Conservation (phyloP, 2,888 invertebrate genomes). For the Hirtodrosophila trivittata region DNA sequence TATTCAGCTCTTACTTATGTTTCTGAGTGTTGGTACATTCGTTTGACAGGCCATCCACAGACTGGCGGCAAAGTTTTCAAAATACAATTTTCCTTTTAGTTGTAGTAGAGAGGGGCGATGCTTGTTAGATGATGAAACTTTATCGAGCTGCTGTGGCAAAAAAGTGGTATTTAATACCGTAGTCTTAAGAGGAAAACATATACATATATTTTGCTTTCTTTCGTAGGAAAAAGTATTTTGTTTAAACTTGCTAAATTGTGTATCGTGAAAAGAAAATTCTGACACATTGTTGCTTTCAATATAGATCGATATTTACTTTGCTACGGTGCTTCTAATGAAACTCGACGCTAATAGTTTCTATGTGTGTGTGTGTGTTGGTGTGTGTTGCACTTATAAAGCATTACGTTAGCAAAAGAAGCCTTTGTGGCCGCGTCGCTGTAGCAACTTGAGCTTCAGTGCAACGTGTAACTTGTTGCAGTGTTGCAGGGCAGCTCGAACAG, state of each 20-base stretch:
- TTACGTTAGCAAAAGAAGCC: constrained; percentile 17
- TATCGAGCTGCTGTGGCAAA: not conserved
- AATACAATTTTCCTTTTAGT: constrained; percentile 21
- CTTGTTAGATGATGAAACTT: constrained; percentile 1
- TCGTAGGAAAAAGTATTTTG: constrained; percentile 4
- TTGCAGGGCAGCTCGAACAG: no score
- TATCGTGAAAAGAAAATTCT: not conserved
- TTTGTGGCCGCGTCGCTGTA: not conserved
- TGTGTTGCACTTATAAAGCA: constrained; percentile 12
- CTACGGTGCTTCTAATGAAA: constrained; percentile 8
- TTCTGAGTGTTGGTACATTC: not conserved
- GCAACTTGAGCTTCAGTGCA: constrained; percentile 13
- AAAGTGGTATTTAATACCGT: not conserved
- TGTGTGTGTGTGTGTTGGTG: no score
- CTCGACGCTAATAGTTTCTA: constrained; percentile 20
- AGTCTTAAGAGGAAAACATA: constrained; percentile 7
- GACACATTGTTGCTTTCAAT: constrained; percentile 11
- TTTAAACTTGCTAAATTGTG: constrained; percentile 7
- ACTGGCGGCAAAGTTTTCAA: constrained; percentile 26
- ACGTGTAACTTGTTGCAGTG: constrained; percentile 37
- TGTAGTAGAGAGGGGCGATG: not conserved
- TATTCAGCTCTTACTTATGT: constrained; percentile 4
- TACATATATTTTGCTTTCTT: constrained; percentile 5
- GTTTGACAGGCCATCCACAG: constrained; percentile 13
- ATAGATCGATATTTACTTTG: constrained; percentile 37